These are phyloP conservation scores for Ochropacha duplaris DNA, from an alignment of 2,888 invertebrate species.

Conservation along the genomic window DNA sequence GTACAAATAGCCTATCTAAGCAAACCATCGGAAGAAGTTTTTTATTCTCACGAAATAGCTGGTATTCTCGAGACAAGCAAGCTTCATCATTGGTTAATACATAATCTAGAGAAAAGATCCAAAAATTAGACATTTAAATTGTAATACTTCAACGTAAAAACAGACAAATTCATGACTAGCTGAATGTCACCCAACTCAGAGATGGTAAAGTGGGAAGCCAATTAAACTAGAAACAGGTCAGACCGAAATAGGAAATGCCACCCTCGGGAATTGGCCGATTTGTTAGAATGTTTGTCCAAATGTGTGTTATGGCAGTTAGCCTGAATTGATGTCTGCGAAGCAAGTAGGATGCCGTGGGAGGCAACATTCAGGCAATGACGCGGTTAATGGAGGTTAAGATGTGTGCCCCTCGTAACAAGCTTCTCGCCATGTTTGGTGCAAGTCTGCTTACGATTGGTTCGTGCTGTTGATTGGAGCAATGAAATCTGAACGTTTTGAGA, in stretches of 20 bases:
- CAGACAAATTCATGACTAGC: neutral
- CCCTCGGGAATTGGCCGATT: constrained; percentile 47
- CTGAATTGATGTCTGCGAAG: constrained; percentile 55
- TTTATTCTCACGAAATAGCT: neutral
- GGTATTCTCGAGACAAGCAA: neutral
- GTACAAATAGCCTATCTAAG: constrained; percentile 34
- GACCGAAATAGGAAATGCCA: constrained; percentile 43
- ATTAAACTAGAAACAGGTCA: constrained; percentile 29
- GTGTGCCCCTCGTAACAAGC: constrained; percentile 69
- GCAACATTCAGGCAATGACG: constrained; percentile 62
- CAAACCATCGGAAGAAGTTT: neutral
- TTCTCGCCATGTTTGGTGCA: constrained; percentile 64
- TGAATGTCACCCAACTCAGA: neutral
- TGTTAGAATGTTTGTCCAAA: constrained; percentile 39
- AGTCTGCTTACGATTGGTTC: constrained; percentile 55
- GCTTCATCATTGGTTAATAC: neutral
- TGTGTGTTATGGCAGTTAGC: constrained; percentile 48
- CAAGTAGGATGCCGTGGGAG: constrained; percentile 75
- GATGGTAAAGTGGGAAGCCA: constrained; percentile 21
- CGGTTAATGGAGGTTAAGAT: constrained; percentile 79
- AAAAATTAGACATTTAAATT: neutral
- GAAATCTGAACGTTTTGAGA: neutral
- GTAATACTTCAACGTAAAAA: neutral
- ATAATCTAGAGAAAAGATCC: neutral
- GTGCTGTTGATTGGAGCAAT: constrained; percentile 4